phyloP scores from a whole-genome alignment of 2,888 invertebrate species.

The Tinea semifulvella region DNA sequence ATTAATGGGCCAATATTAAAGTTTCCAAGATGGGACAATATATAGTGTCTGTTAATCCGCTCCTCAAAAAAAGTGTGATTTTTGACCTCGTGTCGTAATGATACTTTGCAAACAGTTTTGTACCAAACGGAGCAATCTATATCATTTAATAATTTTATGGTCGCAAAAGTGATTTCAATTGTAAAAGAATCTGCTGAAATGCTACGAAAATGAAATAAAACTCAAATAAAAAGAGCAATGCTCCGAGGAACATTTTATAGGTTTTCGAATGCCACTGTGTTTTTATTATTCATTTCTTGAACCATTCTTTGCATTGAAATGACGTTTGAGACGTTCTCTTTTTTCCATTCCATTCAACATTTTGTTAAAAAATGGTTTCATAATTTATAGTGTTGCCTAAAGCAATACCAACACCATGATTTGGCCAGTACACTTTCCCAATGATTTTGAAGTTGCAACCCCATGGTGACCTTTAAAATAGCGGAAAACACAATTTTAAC shows the following conservation, averaged over 20 bases:
- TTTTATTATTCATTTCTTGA: slow-evolving; percentile 7
- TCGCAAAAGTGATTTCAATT: slow-evolving; percentile 2
- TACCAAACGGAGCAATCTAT: background rate
- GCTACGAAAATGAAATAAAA: background rate
- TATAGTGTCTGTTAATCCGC: too few relatives aligned
- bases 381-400: too few relatives aligned
- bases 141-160: background rate
- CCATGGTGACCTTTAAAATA: too few relatives aligned
- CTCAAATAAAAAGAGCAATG: background rate
- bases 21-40: too few relatives aligned
- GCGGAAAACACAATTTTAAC: too few relatives aligned
- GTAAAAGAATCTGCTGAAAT: slow-evolving; percentile 11
- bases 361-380: too few relatives aligned
- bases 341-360: background rate
- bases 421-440: too few relatives aligned
- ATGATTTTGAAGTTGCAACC: too few relatives aligned
- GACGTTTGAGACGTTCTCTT: background rate
- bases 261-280: slow-evolving; percentile 11
- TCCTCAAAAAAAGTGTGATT: too few relatives aligned
- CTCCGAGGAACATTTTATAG: slow-evolving; percentile 1
- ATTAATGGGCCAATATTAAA: too few relatives aligned
- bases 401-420: too few relatives aligned
- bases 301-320: slow-evolving; percentile 2
- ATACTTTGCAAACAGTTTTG: background rate
- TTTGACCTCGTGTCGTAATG: background rate